phyloP scores from a whole-genome alignment of 2,113 vertebrate genomes.

The Galeopterus variegatus region DNA sequence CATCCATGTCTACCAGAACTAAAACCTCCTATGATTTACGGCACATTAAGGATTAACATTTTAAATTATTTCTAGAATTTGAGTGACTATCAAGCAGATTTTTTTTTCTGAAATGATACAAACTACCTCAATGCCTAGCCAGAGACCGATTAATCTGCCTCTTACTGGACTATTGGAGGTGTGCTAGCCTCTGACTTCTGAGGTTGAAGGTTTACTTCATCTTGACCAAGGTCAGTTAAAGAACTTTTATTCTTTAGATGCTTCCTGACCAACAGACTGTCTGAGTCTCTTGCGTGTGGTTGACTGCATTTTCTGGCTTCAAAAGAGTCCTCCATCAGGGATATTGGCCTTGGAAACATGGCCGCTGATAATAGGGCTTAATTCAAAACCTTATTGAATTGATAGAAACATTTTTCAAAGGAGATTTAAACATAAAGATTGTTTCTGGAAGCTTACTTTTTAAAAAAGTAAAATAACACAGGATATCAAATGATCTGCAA shows the following conservation, averaged over 20 bases:
- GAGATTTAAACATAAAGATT: not conserved
- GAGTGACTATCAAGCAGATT: not conserved
- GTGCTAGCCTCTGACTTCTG: not conserved
- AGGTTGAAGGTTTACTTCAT: constrained; percentile 11
- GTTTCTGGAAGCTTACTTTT: constrained; percentile 25
- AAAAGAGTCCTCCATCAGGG: not conserved
- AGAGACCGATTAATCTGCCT: not conserved
- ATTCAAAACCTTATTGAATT: not conserved
- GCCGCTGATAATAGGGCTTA: not conserved
- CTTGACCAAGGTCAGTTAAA: not conserved
- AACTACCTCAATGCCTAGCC: not conserved
- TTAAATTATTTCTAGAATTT: constrained; percentile 10
- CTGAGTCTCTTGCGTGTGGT: not conserved
- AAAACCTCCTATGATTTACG: not conserved
- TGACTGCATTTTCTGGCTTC: not conserved
- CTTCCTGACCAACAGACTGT: not conserved
- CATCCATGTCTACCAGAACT: not conserved
- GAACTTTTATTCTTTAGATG: not conserved
- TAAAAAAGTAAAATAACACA: not conserved
- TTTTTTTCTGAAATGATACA: constrained; percentile 1
- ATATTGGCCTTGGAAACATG: not conserved
- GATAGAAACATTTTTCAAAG: not conserved
- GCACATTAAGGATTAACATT: not conserved
- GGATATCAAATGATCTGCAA: not conserved
- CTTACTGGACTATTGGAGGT: not conserved